Conservation (phyloP, 2,113 vertebrate species). For the Kryptolebias marmoratus region DNA sequence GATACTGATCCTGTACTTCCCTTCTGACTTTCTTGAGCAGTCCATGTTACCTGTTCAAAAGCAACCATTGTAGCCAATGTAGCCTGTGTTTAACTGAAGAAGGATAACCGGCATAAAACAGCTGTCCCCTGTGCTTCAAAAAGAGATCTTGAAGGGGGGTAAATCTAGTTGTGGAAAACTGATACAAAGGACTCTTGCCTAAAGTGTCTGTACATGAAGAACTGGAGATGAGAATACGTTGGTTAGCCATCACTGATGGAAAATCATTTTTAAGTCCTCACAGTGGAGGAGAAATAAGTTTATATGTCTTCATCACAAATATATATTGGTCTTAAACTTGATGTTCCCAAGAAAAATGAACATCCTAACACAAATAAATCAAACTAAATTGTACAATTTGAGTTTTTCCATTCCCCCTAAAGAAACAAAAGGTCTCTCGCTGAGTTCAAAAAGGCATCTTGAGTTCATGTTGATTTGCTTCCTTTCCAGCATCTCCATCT, state of each 20-base stretch:
- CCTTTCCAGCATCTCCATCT: conserved; percentile 6
- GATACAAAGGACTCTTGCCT: not conserved
- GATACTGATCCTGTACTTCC: too few species aligned
- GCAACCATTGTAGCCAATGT: not conserved
- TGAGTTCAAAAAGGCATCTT: conserved; percentile 40
- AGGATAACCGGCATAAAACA: not conserved
- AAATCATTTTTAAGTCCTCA: not conserved
- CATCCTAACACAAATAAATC: not conserved
- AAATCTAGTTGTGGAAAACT: not conserved
- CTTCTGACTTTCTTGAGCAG: too few species aligned
- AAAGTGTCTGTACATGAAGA: not conserved
- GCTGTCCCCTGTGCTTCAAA: not conserved
- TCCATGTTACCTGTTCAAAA: too few species aligned
- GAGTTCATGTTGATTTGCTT: conserved; percentile 40
- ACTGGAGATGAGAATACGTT: not conserved
- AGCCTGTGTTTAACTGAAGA: not conserved
- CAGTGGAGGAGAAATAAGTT: not conserved
- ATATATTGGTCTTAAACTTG: not conserved
- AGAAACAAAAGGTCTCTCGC: conserved; percentile 17
- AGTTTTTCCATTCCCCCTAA: not conserved
- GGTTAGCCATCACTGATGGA: not conserved
- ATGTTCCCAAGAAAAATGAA: not conserved
- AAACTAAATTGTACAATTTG: not conserved
- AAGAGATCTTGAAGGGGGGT: not conserved
- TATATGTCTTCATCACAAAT: not conserved